These are phyloP conservation scores for Pristionchus arcanus DNA, from an alignment of 2,888 invertebrate genomes.

Conservation along the genomic window DNA sequence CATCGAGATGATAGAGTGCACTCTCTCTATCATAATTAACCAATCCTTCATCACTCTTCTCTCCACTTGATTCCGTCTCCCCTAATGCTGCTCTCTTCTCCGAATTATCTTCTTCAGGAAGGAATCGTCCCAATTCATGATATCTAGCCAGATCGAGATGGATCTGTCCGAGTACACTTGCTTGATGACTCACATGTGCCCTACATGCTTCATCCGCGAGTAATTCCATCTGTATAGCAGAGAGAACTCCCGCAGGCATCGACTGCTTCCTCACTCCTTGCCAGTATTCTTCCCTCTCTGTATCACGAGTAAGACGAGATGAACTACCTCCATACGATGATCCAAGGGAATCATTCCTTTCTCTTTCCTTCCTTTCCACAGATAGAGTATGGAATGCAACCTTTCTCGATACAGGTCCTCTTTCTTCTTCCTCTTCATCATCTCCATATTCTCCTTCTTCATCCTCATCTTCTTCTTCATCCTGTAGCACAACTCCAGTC, in stretches of 20 bases:
- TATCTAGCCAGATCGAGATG: slow-evolving; percentile 83
- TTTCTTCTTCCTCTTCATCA: slow-evolving; percentile 42
- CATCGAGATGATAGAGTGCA: slow-evolving; percentile 82
- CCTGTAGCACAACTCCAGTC: slow-evolving; percentile 54
- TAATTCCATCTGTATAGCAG: slow-evolving; percentile 79
- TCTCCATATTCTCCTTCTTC: slow-evolving; percentile 32
- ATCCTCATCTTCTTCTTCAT: slow-evolving; percentile 57
- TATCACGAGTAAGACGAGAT: slow-evolving; percentile 67
- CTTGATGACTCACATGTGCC: slow-evolving; percentile 51
- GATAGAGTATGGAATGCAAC: slow-evolving; percentile 54
- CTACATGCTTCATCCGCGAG: slow-evolving; percentile 68
- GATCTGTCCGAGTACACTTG: slow-evolving; percentile 81
- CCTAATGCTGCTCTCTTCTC: slow-evolving; percentile 58
- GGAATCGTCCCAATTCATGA: slow-evolving; percentile 82
- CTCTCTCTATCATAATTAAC: slow-evolving; percentile 81
- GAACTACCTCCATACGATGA: slow-evolving; percentile 58
- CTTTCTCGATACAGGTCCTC: slow-evolving; percentile 20
- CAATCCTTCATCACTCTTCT: slow-evolving; percentile 62
- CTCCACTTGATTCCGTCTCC: neutral
- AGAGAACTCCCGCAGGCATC: slow-evolving; percentile 70
- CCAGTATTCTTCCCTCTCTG: slow-evolving; percentile 73
- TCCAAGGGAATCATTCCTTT: slow-evolving; percentile 38
- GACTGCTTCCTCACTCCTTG: slow-evolving; percentile 68
- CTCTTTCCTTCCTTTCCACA: slow-evolving; percentile 49
- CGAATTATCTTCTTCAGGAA: slow-evolving; percentile 63